Base-by-base conservation (phyloP, 2,113 vertebrate genomes). In the Sinocyclocheilus maitianheensis region DNA sequence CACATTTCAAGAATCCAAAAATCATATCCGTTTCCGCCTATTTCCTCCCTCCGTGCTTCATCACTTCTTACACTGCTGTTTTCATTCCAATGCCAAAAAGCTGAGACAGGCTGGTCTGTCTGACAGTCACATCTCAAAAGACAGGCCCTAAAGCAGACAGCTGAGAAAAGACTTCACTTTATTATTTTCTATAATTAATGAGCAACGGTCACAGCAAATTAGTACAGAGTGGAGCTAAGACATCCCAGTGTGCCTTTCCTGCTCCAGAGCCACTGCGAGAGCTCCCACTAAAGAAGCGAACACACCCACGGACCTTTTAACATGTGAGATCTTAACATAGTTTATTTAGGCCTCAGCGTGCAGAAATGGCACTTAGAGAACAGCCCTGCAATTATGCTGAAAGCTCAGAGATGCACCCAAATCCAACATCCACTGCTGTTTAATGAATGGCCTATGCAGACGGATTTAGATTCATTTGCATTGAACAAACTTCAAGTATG, bases 141-240 rank as follows among this genome's bases (percentile, higher is more conserved):
- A 91, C 87, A 87, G 85, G 80, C 91, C 90, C 86, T 90, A 90
- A 89, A 93, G 88, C 92, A 92, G 93, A 93, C 94, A 92, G 92
- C 92, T 90, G 92, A 93, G 92, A 93, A 93, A 94, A 92, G 90
- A 92, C 92, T 89, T 91, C 92, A 91, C 91, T 95, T 95, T 94
- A 94, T 94, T 93, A 93, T 93, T 91, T 93, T 95, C 94, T 93
- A 94, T 94, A 94, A 94, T 94, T 95, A 93, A 95, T 95, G 91
- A 95, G 91, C 53, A 88, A 91, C 90, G 84, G 90, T 93, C 91
- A 22, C 88, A 90, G 91, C 91, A 92, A 94, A 93, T 93, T 93
- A 93, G 91, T 90, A 91, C 85, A 90, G 92, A 94, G 88, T 71
- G 84, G 90, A 89, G 85, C 90, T 91, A 90, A 93, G 91, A 91